Conservation (phyloP, 37 sponge, comb jelly and placozoan genomes). For the Ephydatia muelleri region DNA sequence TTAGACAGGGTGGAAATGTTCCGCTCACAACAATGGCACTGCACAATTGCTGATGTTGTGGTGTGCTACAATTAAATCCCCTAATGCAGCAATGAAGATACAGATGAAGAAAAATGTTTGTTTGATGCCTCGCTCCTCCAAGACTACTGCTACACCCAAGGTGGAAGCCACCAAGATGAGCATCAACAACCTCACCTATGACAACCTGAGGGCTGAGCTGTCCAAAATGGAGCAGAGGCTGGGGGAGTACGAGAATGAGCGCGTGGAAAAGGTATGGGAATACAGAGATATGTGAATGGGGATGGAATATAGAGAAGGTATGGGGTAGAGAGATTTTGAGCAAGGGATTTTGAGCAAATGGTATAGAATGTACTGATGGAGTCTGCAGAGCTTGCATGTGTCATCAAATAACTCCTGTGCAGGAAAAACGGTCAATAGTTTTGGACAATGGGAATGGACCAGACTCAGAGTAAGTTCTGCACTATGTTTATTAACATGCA, state of each 20-base stretch:
- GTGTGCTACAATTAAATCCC: not conserved
- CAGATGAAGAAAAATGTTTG: constrained; percentile 26
- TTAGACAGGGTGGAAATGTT: too few relatives aligned
- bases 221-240: constrained; percentile 14
- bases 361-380: too few relatives aligned
- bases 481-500: too few relatives aligned
- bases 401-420: not conserved
- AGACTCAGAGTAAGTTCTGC: not conserved
- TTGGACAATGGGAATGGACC: not conserved
- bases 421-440: not conserved
- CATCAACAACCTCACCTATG: constrained; percentile 56
- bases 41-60: not conserved
- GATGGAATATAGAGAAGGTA: not conserved
- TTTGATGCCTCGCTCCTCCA: constrained; percentile 36
- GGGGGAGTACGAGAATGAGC: constrained; percentile 22
- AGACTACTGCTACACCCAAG: constrained; percentile 28
- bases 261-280: constrained; percentile 33
- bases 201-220: constrained; percentile 26
- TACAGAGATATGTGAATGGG: not conserved
- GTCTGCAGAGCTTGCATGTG: not conserved
- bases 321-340: not conserved
- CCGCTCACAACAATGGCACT: too few relatives aligned
- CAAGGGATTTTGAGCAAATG: not conserved
- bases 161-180: constrained; percentile 30
- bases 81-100: not conserved